Evolutionary conservation across 1,140 invertebrate genomes (phyloP).

Genomic region (Acromyrmex heyeri): DNA sequence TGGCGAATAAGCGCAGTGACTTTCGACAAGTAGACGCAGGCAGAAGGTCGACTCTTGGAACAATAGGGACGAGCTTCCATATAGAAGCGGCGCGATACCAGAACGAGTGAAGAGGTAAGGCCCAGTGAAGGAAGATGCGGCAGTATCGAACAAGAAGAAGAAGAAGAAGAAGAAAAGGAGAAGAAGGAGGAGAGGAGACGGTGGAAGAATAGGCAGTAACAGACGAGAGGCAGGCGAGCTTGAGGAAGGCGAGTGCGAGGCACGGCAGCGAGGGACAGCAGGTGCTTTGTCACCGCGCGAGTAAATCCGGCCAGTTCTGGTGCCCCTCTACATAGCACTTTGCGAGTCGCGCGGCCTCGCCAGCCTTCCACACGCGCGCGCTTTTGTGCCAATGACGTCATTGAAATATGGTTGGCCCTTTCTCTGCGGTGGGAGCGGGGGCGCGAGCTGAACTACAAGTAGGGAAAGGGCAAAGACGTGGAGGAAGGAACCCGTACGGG

Average conservation of each 20-base stretch:
- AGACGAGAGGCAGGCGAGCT: slow-evolving; percentile 58
- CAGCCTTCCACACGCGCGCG: slow-evolving; percentile 70
- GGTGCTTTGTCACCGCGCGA: slow-evolving; percentile 86
- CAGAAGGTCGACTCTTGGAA: slow-evolving; percentile 65
- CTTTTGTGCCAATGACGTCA: slow-evolving; percentile 82
- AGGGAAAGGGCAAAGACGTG: not conserved
- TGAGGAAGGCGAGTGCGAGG: slow-evolving; percentile 75
- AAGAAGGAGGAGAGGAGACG: slow-evolving; percentile 66
- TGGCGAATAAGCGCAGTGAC: slow-evolving; percentile 29
- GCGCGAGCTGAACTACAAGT: slow-evolving; percentile 9
- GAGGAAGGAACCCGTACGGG: slow-evolving; percentile 39
- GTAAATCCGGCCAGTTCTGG: slow-evolving; percentile 83
- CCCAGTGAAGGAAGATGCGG: slow-evolving; percentile 54
- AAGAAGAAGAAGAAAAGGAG: slow-evolving; percentile 39
- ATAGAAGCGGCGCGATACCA: slow-evolving; percentile 68
- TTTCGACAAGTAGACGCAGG: slow-evolving; percentile 62
- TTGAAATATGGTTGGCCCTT: slow-evolving; percentile 79
- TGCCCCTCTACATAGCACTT: slow-evolving; percentile 76
- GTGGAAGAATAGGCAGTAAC: slow-evolving; percentile 75
- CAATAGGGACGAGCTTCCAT: slow-evolving; percentile 75
- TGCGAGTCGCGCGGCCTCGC: slow-evolving; percentile 74
- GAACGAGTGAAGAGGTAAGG: slow-evolving; percentile 11
- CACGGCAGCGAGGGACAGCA: slow-evolving; percentile 81
- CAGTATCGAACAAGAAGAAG: slow-evolving; percentile 64
- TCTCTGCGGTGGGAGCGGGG: slow-evolving; percentile 60